Conservation (phyloP, 1,140 invertebrate genomes). For the Homarus americanus region DNA sequence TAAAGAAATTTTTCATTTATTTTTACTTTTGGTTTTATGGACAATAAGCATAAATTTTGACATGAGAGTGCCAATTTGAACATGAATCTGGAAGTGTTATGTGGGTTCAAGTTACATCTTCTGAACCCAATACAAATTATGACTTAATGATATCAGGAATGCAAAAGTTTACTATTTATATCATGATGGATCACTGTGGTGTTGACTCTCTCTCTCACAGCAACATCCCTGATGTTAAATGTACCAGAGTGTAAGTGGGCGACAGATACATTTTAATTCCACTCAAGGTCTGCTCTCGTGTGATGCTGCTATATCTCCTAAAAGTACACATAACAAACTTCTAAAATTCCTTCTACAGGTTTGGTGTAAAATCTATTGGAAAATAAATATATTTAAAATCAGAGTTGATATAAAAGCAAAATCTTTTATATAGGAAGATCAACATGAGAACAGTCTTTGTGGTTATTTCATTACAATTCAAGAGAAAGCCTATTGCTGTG, state of each 20-base stretch:
- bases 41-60: background rate
- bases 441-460: background rate
- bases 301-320: background rate
- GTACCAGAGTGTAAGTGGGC: background rate
- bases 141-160: background rate
- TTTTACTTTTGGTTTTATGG: background rate
- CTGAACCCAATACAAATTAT: background rate
- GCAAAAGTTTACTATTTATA: background rate
- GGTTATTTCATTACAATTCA: background rate
- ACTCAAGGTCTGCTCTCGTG: background rate
- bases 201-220: background rate
- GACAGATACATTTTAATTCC: background rate
- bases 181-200: background rate
- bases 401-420: background rate
- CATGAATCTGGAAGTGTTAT: background rate
- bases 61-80: background rate
- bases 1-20: background rate
- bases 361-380: background rate
- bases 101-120: background rate
- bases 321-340: background rate
- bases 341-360: background rate
- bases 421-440: background rate
- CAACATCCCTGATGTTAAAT: background rate
- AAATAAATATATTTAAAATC: background rate
- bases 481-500: background rate